Conservation (phyloP, 2,888 invertebrate species). For the Hedychridium roseum region DNA sequence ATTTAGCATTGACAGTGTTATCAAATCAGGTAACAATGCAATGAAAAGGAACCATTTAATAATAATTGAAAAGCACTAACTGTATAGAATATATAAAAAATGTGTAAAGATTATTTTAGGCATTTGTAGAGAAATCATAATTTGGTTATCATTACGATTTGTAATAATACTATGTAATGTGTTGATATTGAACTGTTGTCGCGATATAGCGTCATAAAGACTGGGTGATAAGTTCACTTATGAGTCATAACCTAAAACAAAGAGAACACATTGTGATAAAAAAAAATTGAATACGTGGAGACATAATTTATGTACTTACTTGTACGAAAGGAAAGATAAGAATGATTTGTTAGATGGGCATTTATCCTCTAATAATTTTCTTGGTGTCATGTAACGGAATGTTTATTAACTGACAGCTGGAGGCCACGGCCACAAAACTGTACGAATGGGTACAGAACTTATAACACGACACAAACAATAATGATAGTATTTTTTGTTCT, state of each 20-base stretch:
- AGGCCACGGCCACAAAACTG: no score
- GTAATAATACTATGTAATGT: background rate
- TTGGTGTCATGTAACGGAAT: no score
- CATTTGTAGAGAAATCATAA: background rate
- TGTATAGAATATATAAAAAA: background rate
- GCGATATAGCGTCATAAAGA: background rate
- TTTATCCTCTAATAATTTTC: no score
- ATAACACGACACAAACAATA: no score
- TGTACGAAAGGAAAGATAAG: no score
- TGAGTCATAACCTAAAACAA: conserved; percentile 40
- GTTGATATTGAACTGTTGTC: background rate
- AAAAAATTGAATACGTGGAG: background rate
- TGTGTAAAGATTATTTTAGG: background rate
- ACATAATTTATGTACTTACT: background rate
- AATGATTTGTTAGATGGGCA: no score
- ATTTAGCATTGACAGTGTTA: background rate
- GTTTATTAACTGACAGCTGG: no score
- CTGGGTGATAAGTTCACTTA: conserved; percentile 3
- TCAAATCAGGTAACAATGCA: background rate
- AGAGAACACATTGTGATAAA: conserved; percentile 5
- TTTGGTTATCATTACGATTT: background rate
- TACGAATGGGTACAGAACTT: no score
- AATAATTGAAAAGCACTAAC: background rate
- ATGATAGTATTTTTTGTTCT: no score
- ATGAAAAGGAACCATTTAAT: no score